Evolutionary conservation across 2,797 vertebrate species (phyloP), one percentile per base, ranked within the genome.

Genomic region (Nannoperca obscura): DNA sequence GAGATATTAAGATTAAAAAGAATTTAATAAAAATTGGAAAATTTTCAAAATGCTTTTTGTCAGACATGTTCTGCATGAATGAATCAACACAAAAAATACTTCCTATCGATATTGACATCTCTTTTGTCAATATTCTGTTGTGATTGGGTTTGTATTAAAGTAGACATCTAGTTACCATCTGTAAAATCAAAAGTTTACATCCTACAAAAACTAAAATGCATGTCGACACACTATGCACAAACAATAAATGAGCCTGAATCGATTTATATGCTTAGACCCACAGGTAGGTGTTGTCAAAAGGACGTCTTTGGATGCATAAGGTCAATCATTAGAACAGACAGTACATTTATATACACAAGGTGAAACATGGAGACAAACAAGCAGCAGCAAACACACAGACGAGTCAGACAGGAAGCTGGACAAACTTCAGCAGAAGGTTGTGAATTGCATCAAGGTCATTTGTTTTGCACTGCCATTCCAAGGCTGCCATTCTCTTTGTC

Each of bases 361-460:
- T 52, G 55, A 68, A 67, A 80, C 52, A 34, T 55, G 58, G 47
- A 82, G 63, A 64, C 64, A 71, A 79, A 75, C 57, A 74, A 22
- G 62, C 0, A 36, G 59, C 62, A 52, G 53, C 24, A 75, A 69
- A 73, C 50, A 68, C 74, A 70, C 38, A 46, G 24, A 61, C 17
- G 0, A 70, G 70, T 49, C 70, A 74, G 53, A 67, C 80, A 54
- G n/a, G 42, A 63, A n/a, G 50, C 60, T 58, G 65, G 64, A 81
- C 77, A 62, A 71, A 86, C 69, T 50, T 60, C 66, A 32, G 68
- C 47, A 71, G 72, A 81, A 53, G 66, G 69, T 47, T 58, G 55
- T 50, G 69, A 71, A 76, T 83, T 20, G 22, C 22, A 66, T 65
- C 76, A 82, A 83, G 85, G 85, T 86, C 76, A 40, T 58, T 61